These are phyloP conservation scores for Lagria hirta DNA, from an alignment of 2,888 invertebrate species.

Conservation along the genomic window DNA sequence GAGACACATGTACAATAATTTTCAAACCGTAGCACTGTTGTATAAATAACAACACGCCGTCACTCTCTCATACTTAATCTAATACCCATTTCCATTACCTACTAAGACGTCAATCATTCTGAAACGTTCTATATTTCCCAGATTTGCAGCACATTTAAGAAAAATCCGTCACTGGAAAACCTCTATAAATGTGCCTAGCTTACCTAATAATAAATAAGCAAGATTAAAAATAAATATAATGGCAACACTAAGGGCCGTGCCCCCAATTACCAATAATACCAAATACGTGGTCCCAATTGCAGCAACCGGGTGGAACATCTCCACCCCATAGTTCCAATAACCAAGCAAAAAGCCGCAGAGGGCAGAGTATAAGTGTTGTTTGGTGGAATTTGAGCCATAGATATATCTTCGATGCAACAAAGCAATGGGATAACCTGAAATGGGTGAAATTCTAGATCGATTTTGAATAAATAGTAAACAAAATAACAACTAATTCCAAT, in stretches of 20 bases:
- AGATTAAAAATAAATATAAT: constrained; percentile 81
- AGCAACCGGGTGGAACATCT: constrained; percentile 73
- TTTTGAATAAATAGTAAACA: no score
- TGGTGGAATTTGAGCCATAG: constrained; percentile 57
- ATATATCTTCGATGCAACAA: constrained; percentile 63
- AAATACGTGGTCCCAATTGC: constrained; percentile 73
- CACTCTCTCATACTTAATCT: neutral
- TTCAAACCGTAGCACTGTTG: neutral
- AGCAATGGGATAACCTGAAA: constrained; percentile 75
- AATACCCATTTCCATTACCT: neutral
- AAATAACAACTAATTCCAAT: constrained; percentile 24
- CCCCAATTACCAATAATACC: constrained; percentile 65
- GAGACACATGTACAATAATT: constrained; percentile 1
- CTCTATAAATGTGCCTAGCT: constrained; percentile 34
- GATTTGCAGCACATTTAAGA: neutral
- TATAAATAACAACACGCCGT: neutral
- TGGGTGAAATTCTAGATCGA: no score
- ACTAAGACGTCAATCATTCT: no score
- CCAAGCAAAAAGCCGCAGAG: constrained; percentile 72
- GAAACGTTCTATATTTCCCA: neutral
- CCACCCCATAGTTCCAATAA: constrained; percentile 81
- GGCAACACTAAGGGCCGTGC: constrained; percentile 65
- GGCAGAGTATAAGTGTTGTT: constrained; percentile 76
- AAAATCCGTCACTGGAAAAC: neutral
- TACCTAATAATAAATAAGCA: constrained; percentile 69